A percentile compares a stretch with the other conserved stretches of the same genome.
These are phyloP conservation scores for Dufourea novaeangliae DNA, from an alignment of 1,140 invertebrate genomes.

Conservation along the genomic window DNA sequence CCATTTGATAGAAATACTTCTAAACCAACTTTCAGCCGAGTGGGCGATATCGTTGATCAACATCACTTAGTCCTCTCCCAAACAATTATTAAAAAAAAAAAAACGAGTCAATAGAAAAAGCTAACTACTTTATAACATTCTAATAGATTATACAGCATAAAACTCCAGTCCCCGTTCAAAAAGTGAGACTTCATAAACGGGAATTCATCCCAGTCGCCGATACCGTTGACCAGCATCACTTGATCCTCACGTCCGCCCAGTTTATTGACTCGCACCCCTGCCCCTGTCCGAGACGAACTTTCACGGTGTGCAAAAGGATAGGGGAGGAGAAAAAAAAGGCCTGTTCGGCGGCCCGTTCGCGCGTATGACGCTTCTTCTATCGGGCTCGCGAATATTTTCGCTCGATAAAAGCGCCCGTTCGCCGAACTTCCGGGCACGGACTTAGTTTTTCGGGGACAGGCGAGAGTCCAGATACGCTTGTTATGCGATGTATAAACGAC, in stretches of 20 bases:
- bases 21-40: no score
- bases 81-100: no score
- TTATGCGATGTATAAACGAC: slow-evolving; percentile 39
- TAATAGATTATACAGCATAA: no score
- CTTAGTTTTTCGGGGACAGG: slow-evolving; percentile 18
- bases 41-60: neutral
- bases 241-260: slow-evolving; percentile 5
- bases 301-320: no score
- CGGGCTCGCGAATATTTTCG: slow-evolving; percentile 23
- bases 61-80: no score
- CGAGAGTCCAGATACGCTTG: slow-evolving; percentile 23
- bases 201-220: neutral
- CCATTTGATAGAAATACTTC: no score
- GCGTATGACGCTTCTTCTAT: slow-evolving; percentile 28
- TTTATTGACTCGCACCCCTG: slow-evolving; percentile 26
- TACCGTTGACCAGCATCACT: slow-evolving; percentile 19
- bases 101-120: no score
- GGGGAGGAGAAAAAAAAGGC: neutral
- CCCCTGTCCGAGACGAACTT: neutral
- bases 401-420: slow-evolving; percentile 21
- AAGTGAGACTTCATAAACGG: no score
- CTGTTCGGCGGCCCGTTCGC: slow-evolving; percentile 12
- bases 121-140: neutral
- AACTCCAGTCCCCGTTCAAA: no score
- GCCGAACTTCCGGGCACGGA: slow-evolving; percentile 24